Percentiles rank a stretch among this genome's conserved stretches.
Evolutionary conservation across 2,797 vertebrate genomes (phyloP).

Genomic region (Euthynnus affinis): DNA sequence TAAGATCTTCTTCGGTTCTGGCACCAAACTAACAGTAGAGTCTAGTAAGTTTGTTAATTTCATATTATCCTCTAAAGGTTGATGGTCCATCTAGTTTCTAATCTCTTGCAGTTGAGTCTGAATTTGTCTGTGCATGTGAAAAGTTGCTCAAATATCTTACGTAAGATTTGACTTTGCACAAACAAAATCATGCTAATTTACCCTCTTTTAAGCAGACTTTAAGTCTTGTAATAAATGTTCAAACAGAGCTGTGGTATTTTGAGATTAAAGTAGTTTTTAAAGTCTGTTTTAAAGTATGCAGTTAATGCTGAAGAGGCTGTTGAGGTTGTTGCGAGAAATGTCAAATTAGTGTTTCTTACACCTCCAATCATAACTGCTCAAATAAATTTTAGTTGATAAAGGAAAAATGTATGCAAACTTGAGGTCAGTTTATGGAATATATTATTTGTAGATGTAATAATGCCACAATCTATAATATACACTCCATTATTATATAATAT

Average conservation of each 20-base stretch:
- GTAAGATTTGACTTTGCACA: not conserved
- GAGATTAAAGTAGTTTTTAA: not conserved
- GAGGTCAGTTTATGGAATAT: not conserved
- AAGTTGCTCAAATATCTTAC: not conserved
- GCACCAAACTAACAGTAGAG: conserved; percentile 1
- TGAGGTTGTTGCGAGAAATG: not conserved
- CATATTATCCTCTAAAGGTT: not conserved
- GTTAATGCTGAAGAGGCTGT: not conserved
- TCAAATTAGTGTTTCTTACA: no score
- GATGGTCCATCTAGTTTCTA: not conserved
- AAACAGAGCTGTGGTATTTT: not conserved
- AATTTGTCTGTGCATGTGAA: not conserved
- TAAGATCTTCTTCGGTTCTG: conserved; percentile 20
- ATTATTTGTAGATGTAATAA: not conserved
- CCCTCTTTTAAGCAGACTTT: not conserved
- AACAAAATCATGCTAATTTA: not conserved
- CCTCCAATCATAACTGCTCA: not conserved
- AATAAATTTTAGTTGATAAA: not conserved
- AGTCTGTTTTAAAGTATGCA: not conserved
- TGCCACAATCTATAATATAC: not conserved
- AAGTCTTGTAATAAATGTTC: not conserved
- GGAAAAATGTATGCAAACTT: not conserved
- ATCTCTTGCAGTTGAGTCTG: not conserved
- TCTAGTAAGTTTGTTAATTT: conserved; percentile 29
- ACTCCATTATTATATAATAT: not conserved